Evolutionary conservation across 1,140 invertebrate species (phyloP), one percentile per base, ranked within the genome.

Genomic region (Heliconius himera): DNA sequence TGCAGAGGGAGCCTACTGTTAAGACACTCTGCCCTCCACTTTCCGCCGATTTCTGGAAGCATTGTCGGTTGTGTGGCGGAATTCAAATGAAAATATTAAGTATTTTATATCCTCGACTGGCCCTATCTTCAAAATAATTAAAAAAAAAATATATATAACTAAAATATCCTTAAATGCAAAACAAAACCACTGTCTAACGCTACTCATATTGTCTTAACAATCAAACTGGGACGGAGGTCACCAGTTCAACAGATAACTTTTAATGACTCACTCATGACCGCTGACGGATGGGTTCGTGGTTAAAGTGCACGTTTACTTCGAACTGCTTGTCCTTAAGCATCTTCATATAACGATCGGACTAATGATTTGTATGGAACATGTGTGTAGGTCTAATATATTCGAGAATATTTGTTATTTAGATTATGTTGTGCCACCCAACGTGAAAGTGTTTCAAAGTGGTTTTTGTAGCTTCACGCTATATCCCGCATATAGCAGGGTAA

Each of bases 181-280:
- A 51, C 18, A 51, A 51, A 51, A 51, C 49, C 18, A 51, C 18
- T 26, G 9, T 60, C n/a, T 16, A 29, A 3, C 5, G 26, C 60
- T 26, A 9, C 60, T 16, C 22, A 66, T 29, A 66, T 66, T 66
- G 60, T 66, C 60, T 66, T 22, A 66, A 5, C 60, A 26, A 66
- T 81, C 73, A 72, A 77, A 77, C 77, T 70, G 38, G 77, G 71
- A 77, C 79, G 77, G 81, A 85, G 87, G 82, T 86, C 87, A 82
- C 71, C 76, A 73, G 87, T 85, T 87, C 85, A 84, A 74, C 78
- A 82, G 81, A 87, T 87, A 85, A 83, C 81, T 84, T 85, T 85
- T 89, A 89, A 89, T 89, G 88, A 87, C 83, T 87, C 85, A 89
- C 86, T 89, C 88, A 88, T 87, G 87, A 83, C 76, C 70, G 22